These are phyloP conservation scores for Agrotis ipsilon DNA, from an alignment of 2,888 invertebrate species.

Conservation along the genomic window DNA sequence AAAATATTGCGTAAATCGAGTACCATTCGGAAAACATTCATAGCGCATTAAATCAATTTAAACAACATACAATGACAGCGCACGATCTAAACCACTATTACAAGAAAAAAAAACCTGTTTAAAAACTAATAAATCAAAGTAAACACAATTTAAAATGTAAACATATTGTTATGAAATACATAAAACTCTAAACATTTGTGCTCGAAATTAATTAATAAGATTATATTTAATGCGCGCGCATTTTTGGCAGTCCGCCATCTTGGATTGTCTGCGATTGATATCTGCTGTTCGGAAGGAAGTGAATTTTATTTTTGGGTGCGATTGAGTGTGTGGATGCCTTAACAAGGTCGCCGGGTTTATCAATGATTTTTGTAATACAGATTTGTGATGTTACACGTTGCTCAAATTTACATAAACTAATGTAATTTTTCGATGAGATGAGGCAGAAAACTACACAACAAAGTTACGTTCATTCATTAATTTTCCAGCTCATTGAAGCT, in stretches of 20 bases:
- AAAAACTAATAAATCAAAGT: constrained; percentile 52
- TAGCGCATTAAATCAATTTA: constrained; percentile 38
- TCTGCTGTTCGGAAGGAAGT: constrained; percentile 58
- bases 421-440: too few relatives aligned
- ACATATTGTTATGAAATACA: constrained; percentile 44
- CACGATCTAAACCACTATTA: constrained; percentile 45
- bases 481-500: too few relatives aligned
- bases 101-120: constrained; percentile 29
- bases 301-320: constrained; percentile 41
- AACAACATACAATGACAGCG: constrained; percentile 34
- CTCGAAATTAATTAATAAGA: constrained; percentile 62
- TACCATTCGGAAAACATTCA: constrained; percentile 26
- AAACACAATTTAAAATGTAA: constrained; percentile 35
- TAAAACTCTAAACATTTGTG: constrained; percentile 43
- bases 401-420: too few relatives aligned
- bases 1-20: background rate
- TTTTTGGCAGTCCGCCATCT: constrained; percentile 64
- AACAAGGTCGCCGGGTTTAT: constrained; percentile 40
- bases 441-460: too few relatives aligned
- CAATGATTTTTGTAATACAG: background rate
- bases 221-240: constrained; percentile 53
- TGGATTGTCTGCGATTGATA: constrained; percentile 53
- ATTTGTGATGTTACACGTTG: too few relatives aligned
- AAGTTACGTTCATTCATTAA: too few relatives aligned
- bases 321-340: constrained; percentile 33